Evolutionary conservation across 2,888 invertebrate species (phyloP), one percentile per base, ranked within the genome.

Genomic region (Trissolcus japonicus): DNA sequence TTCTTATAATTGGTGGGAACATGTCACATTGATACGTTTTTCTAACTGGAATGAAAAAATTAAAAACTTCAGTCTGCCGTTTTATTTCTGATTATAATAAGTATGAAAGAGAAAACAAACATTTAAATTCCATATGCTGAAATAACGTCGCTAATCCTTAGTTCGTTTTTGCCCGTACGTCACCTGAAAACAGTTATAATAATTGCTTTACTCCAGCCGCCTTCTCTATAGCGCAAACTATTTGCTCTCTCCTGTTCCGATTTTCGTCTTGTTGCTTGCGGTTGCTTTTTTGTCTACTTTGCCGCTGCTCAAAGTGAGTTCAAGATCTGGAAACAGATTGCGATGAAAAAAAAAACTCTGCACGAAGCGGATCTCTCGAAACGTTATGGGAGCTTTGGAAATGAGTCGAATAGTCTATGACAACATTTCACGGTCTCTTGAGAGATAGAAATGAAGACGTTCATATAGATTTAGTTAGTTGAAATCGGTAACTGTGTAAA

Each of bases 161-260:
- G 54, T 51, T 53, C 40, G 50, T 61, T 56, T 62, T 17, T 14
- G 46, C 1, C 40, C 17, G 56, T 9, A 4, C 55, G 13, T 16
- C 56, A 53, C 74, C 57, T 56, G 68, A 75, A 69, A 75, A 75
- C 65, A 63, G 68, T 69, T 60, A 65, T 75, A 63, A 75, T 75
- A 63, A 75, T 75, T 75, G 62, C 59, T 74, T 67, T 53, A 53
- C 14, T 56, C 14, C 43, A 41, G 35, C 71, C 40, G 55, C 48
- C 48, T 61, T 61, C 56, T 73, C 16, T 60, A 35, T 35, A 35
- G 35, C 35, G 9, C 35, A 35, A 6, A 35, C 35, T 35, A 72
- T 60, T 72, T 65, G 65, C 55, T 65, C 35, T 65, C 19, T 46
- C 11, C 6, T 2, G 19, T 43, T 16, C 41, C 43, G 50, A 29